phyloP scores from a whole-genome alignment of 2,113 vertebrate genomes.

The Otis tarda region DNA sequence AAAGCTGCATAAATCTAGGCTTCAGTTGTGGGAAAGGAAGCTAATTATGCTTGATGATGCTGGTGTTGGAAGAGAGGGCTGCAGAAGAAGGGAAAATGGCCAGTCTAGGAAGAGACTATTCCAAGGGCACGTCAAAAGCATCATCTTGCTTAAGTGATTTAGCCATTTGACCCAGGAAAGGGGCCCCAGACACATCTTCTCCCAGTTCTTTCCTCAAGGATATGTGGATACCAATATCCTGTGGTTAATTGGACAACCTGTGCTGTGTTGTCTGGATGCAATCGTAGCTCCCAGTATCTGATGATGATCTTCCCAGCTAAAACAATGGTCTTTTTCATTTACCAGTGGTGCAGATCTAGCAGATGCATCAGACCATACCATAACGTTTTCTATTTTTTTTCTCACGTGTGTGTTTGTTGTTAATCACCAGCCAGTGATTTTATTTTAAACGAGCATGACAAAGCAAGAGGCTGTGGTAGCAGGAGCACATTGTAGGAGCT shows the following conservation, averaged over 20 bases:
- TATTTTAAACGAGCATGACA: neutral
- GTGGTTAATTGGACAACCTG: constrained; percentile 4
- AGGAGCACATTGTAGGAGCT: neutral
- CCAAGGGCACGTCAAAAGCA: neutral
- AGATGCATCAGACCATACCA: neutral
- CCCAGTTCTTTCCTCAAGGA: neutral
- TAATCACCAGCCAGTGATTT: neutral
- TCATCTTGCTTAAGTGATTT: neutral
- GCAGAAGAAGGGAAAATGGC: neutral
- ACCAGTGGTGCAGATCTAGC: neutral
- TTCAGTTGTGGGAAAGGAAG: neutral
- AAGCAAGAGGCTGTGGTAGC: neutral
- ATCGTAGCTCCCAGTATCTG: neutral
- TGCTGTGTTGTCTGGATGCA: neutral
- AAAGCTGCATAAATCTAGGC: neutral
- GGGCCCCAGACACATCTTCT: neutral
- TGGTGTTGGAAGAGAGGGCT: neutral
- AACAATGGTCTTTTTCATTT: neutral
- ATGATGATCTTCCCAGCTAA: neutral
- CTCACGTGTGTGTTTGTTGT: too few species aligned
- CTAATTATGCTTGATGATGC: neutral
- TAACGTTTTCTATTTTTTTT: neutral
- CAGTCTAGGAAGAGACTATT: neutral
- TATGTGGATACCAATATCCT: neutral
- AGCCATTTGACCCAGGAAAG: neutral